A percentile compares a stretch with the other conserved stretches of the same genome.
phyloP scores from a whole-genome alignment of 2,888 invertebrate genomes.

The Ennomos erosarius region DNA sequence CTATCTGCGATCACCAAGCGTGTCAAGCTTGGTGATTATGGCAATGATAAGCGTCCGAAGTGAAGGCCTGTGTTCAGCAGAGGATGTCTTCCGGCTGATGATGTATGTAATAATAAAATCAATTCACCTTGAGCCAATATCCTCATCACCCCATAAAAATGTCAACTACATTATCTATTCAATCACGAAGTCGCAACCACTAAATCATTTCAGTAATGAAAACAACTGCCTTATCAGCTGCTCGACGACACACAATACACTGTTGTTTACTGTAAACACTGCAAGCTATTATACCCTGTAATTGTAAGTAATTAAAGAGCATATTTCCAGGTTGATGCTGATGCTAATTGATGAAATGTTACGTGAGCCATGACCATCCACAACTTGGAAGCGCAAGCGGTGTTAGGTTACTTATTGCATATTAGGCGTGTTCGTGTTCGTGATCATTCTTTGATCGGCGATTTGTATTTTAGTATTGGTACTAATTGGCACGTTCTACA shows the following conservation, averaged over 20 bases:
- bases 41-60: no score
- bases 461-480: no score
- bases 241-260: constrained; percentile 1
- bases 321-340: neutral
- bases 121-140: no score
- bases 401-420: constrained; percentile 7
- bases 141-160: constrained; percentile 1
- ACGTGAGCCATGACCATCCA: constrained; percentile 19
- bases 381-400: constrained; percentile 7
- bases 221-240: constrained; percentile 9
- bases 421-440: neutral
- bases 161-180: neutral
- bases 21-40: no score
- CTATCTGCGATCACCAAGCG: no score
- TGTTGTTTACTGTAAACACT: constrained; percentile 8
- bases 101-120: neutral
- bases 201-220: constrained; percentile 7
- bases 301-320: neutral
- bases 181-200: neutral
- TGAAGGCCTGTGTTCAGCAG: no score
- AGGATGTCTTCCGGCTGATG: no score
- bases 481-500: no score
- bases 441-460: no score
- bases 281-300: constrained; percentile 5
- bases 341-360: constrained; percentile 8